A percentile compares a stretch with the other conserved stretches of the same genome.
phyloP scores from a whole-genome alignment of 2,888 invertebrate genomes.

The Drosophila differens region DNA sequence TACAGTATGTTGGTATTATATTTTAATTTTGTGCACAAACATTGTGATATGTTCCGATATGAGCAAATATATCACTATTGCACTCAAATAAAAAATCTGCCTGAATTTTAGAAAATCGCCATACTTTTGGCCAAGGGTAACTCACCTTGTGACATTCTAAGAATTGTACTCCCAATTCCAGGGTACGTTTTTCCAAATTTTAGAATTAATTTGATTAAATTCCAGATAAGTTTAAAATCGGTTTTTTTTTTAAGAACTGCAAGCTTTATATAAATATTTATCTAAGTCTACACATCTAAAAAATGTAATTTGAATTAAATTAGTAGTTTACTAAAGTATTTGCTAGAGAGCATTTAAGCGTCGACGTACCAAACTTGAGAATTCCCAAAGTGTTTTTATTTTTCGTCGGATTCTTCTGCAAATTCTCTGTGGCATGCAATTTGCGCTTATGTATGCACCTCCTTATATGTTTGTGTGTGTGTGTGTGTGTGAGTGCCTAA shows the following conservation, averaged over 20 bases:
- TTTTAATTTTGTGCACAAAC: background rate
- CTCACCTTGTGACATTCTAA: background rate
- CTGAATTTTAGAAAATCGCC: background rate
- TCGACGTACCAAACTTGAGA: background rate
- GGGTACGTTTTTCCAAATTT: too few species aligned
- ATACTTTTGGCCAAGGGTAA: background rate
- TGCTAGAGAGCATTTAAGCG: constrained; percentile 19
- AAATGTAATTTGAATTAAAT: accelerated
- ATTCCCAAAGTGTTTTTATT: constrained; percentile 12
- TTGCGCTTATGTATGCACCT: constrained; percentile 66
- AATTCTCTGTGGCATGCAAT: constrained; percentile 73
- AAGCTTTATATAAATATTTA: background rate
- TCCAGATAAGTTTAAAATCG: too few species aligned
- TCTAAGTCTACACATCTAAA: background rate
- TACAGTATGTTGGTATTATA: background rate
- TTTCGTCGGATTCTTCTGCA: constrained; percentile 32
- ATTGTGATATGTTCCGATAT: background rate
- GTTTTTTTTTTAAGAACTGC: background rate
- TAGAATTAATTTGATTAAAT: background rate
- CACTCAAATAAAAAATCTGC: background rate
- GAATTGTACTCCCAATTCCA: background rate
- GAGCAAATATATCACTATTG: background rate
- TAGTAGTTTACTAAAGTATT: background rate
- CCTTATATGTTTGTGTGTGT: constrained; percentile 36
- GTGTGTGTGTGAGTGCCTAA: constrained; percentile 64